Evolutionary conservation across 1,140 invertebrate genomes (phyloP).

Genomic region (Trinorchestia longiramus): DNA sequence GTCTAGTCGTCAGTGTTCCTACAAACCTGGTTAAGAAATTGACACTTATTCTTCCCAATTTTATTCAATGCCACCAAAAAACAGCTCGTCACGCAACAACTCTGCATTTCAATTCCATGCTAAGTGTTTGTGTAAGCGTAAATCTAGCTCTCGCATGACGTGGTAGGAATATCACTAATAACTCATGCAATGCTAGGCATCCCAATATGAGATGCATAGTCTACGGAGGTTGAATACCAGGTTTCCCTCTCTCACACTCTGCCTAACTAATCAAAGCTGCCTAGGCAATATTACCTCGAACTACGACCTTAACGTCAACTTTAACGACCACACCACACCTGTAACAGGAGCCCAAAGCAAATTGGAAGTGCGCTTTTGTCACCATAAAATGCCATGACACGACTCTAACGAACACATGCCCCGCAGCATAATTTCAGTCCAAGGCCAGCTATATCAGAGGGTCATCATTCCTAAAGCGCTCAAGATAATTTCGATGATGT

Average conservation of each 20-base stretch:
- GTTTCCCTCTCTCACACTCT: neutral
- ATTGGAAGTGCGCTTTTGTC: neutral
- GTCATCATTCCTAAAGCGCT: neutral
- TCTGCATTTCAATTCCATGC: too few relatives aligned
- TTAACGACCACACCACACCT: neutral
- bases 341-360: neutral
- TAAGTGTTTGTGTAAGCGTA: neutral
- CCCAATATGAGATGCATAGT: neutral
- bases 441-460: neutral
- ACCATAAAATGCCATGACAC: neutral
- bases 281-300: neutral
- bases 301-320: neutral
- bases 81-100: too few relatives aligned
- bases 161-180: neutral
- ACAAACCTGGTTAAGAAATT: too few relatives aligned
- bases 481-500: neutral
- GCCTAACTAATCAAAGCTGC: neutral
- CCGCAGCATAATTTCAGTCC: neutral
- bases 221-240: neutral
- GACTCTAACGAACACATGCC: neutral
- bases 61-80: too few relatives aligned
- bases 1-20: too few relatives aligned
- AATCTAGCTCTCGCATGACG: neutral
- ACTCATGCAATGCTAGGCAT: neutral
- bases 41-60: too few relatives aligned